Evolutionary conservation across 2,888 invertebrate genomes (phyloP).

Genomic region (Stomorhina lunata): DNA sequence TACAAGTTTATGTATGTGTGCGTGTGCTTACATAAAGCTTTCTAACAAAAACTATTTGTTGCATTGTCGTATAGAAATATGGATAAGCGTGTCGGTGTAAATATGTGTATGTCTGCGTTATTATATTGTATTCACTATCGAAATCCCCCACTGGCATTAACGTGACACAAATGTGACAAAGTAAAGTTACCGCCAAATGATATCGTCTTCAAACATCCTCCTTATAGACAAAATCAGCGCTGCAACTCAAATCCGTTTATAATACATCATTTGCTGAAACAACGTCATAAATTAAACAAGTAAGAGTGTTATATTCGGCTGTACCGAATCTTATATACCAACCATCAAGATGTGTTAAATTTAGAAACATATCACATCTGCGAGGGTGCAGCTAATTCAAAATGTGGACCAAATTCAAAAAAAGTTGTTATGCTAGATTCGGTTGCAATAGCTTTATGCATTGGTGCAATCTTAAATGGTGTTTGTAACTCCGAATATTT

Average conservation of each 20-base stretch:
- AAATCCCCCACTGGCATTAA: slow-evolving; percentile 58
- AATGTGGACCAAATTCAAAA: too few relatives aligned
- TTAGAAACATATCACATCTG: too few relatives aligned
- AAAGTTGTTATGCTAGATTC: too few relatives aligned
- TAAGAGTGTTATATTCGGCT: too few relatives aligned
- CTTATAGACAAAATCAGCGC: neutral
- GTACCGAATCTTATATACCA: too few relatives aligned
- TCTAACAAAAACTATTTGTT: neutral
- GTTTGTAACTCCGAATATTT: too few relatives aligned
- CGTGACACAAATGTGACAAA: slow-evolving; percentile 69
- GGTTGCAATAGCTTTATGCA: too few relatives aligned
- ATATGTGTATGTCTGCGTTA: neutral
- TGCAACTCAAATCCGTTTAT: neutral
- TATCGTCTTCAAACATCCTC: slow-evolving; percentile 34
- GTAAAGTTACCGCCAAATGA: slow-evolving; percentile 54
- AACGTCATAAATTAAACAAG: too few relatives aligned
- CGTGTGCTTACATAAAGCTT: neutral
- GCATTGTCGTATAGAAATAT: neutral
- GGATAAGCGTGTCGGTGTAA: neutral
- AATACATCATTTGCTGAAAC: too few relatives aligned
- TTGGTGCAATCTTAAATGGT: too few relatives aligned
- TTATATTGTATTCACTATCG: slow-evolving; percentile 1
- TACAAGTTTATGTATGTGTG: neutral
- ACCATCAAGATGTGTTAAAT: too few relatives aligned
- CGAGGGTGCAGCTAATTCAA: too few relatives aligned